phyloP scores from a whole-genome alignment of 2,888 invertebrate species.

The Erebia palarica region DNA sequence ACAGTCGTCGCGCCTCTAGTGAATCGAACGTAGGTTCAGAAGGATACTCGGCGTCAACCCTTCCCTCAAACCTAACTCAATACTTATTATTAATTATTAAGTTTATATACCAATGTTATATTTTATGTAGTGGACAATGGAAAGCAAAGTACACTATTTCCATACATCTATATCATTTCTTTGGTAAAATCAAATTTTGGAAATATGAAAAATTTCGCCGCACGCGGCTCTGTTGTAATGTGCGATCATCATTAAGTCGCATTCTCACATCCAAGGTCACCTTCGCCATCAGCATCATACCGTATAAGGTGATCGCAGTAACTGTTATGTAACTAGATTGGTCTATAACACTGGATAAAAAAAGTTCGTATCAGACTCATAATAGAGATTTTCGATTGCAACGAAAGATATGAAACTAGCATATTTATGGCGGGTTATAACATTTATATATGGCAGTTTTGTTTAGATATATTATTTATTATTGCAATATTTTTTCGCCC shows the following conservation, averaged over 20 bases:
- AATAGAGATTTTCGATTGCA: background rate
- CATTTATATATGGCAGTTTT: too few species aligned
- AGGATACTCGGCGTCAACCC: too few species aligned
- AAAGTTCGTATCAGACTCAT: background rate
- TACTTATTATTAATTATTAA: too few species aligned
- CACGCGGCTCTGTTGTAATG: background rate
- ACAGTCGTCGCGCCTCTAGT: too few species aligned
- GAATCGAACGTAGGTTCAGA: too few species aligned
- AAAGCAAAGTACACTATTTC: too few species aligned
- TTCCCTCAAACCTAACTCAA: too few species aligned
- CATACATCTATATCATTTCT: too few species aligned
- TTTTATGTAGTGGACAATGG: too few species aligned
- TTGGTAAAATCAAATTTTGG: background rate
- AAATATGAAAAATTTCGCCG: background rate
- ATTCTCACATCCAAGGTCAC: conserved; percentile 15
- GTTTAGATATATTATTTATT: background rate
- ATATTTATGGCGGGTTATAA: background rate
- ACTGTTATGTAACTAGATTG: conserved; percentile 10
- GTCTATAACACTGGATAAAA: conserved; percentile 1
- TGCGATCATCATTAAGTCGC: conserved; percentile 5
- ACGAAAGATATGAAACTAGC: background rate
- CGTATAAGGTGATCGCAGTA: conserved; percentile 12
- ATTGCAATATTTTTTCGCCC: background rate
- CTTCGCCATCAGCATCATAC: background rate
- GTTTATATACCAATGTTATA: too few species aligned